These are phyloP conservation scores for Oedothorax gibbosus DNA, from an alignment of 1,140 invertebrate species.

Conservation along the genomic window DNA sequence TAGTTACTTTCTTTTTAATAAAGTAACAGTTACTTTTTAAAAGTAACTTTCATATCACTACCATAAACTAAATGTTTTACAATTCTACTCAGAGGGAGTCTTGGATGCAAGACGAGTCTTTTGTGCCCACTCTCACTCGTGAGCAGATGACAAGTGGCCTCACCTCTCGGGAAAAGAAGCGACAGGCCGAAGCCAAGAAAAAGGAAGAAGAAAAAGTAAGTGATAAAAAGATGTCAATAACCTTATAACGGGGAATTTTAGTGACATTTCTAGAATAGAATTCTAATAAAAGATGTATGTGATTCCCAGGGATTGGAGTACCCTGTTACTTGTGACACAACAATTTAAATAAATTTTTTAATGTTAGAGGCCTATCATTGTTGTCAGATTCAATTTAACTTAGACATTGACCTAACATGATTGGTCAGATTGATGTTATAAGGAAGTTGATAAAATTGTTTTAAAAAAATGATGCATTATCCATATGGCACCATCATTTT, in stretches of 20 bases:
- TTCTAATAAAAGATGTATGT: background rate
- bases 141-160: slow-evolving; percentile 62
- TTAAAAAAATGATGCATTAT: too few species aligned
- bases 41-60: background rate
- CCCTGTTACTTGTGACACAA: too few species aligned
- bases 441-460: too few species aligned
- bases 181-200: background rate
- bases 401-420: too few species aligned
- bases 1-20: background rate
- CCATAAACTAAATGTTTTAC: background rate
- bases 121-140: slow-evolving; percentile 65
- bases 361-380: too few species aligned
- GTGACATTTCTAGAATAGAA: background rate
- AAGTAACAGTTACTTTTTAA: background rate
- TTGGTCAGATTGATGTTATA: too few species aligned
- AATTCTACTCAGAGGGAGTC: slow-evolving; percentile 66
- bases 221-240: background rate
- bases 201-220: slow-evolving; percentile 63
- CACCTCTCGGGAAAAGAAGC: slow-evolving; percentile 15
- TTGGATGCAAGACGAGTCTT: slow-evolving; percentile 67
- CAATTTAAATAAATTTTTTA: too few species aligned
- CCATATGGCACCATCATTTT: too few species aligned
- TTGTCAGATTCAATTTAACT: too few species aligned
- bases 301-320: background rate
- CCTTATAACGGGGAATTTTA: background rate